phyloP scores from a whole-genome alignment of 1,140 invertebrate species.

The Drosophila navojoa region DNA sequence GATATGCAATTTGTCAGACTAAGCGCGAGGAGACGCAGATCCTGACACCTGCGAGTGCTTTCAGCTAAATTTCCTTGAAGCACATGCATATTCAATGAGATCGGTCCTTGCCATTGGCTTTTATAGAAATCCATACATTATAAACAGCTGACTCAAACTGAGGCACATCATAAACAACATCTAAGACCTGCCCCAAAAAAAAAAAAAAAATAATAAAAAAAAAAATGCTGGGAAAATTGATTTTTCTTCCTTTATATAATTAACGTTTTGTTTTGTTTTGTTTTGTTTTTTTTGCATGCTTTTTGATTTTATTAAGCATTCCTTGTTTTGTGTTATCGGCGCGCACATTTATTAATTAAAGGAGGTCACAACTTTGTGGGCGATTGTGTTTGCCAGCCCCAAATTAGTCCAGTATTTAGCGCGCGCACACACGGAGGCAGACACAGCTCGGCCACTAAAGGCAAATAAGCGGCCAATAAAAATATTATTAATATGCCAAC shows the following conservation, averaged over 20 bases:
- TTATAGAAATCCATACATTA: conserved; percentile 1
- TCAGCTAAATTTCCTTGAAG: conserved; percentile 18
- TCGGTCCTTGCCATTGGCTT: conserved; percentile 14
- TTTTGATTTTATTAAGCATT: neutral
- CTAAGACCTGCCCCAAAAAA: conserved; percentile 48
- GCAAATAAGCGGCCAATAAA: conserved; percentile 78
- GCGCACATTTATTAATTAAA: conserved; percentile 61
- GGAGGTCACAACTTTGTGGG: conserved; percentile 27
- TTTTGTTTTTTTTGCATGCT: neutral
- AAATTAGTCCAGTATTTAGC: conserved; percentile 41
- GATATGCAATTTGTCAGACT: conserved; percentile 27
- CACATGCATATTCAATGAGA: conserved; percentile 68
- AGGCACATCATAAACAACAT: conserved; percentile 16
- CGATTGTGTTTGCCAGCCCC: conserved; percentile 39
- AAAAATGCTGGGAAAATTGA: neutral
- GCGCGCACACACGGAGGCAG: conserved; percentile 19
- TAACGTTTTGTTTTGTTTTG: neutral
- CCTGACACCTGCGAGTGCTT: conserved; percentile 41
- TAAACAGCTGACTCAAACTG: neutral
- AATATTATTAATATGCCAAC: conserved; percentile 77
- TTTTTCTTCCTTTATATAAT: neutral
- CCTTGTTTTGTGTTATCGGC: conserved; percentile 11
- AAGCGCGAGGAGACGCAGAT: neutral
- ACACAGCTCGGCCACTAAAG: conserved; percentile 29
- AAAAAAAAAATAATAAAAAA: too few species aligned